Evolutionary conservation across 2,888 invertebrate species (phyloP), one percentile per base, ranked within the genome.

Genomic region (Tetragnatha montana): DNA sequence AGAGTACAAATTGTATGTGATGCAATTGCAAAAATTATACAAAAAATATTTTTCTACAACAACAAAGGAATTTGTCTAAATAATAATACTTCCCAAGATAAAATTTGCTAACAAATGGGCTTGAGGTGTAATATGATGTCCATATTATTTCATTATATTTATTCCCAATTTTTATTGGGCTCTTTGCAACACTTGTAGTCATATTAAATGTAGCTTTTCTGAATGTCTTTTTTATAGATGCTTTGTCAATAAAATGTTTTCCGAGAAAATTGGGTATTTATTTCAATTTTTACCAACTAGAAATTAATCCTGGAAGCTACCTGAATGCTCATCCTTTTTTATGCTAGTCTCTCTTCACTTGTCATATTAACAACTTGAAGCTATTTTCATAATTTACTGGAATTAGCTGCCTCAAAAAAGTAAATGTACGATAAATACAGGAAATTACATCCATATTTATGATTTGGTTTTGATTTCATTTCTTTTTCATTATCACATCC

Each of bases 181-280:
- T 70, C 69, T 21, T 81, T 81, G 14, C n/a, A 47, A 47, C 70
- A 70, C 8, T 14, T 81, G 69, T 70, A 69, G 19, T 8, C 35
- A n/a, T 17, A 47, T 81, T 70, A 70, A 70, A 81, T 70, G 80
- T 81, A 81, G 80, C 0, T 81, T 70, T 81, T 81, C 80, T 81
- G 70, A 2, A 69, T 81, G 80, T 81, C 68, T 81, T 81, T 78
- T 81, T 81, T 81, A 81, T 81, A 81, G 80, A 81, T 68, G 69
- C 70, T 70, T 81, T 81, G 80, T 81, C 80, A 81, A 81, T 81
- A 81, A 81, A 81, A 70, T 81, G 80, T 70, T 81, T 81, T 78
- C 68, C 21, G 60, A 22, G 60, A 51, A 68, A 22, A 22, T 22
- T 1, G 6, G 47, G n/a, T 21, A 21, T 60, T 22, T 78, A 60